Percentiles rank a stretch among this genome's conserved stretches.
These are phyloP conservation scores for Drosophila algonquin DNA, from an alignment of 2,888 invertebrate genomes.

Conservation along the genomic window DNA sequence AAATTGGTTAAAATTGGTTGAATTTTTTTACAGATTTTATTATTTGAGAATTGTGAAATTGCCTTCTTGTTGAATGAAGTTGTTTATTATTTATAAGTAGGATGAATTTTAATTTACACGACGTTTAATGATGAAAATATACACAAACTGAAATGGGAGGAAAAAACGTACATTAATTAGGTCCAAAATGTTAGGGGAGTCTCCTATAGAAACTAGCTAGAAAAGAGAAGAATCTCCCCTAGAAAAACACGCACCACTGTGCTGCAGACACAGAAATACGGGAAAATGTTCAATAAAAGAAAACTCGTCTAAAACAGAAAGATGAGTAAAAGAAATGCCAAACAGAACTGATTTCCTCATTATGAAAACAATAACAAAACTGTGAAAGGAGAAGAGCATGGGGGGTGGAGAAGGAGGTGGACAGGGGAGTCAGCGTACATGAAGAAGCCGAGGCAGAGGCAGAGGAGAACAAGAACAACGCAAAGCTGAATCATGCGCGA, in stretches of 20 bases:
- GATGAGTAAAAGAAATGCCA: constrained; percentile 50
- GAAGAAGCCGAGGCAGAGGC: constrained; percentile 34
- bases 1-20: constrained; percentile 42
- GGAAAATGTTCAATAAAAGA: too few species aligned
- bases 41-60: constrained; percentile 47
- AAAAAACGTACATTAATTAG: background rate
- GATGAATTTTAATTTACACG: constrained; percentile 77
- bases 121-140: constrained; percentile 77
- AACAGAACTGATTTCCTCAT: constrained; percentile 40
- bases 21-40: constrained; percentile 42
- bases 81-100: constrained; percentile 70
- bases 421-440: constrained; percentile 29
- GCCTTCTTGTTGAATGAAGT: constrained; percentile 53
- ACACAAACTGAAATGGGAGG: constrained; percentile 73
- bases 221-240: background rate
- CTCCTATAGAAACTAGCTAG: background rate
- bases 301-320: constrained; percentile 29
- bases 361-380: constrained; percentile 67
- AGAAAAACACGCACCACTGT: background rate
- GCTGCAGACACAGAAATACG: background rate
- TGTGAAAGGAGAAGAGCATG: background rate
- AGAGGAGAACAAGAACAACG: constrained; percentile 49
- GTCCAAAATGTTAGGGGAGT: background rate
- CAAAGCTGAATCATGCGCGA: constrained; percentile 70
- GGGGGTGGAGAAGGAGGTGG: background rate